These are phyloP conservation scores for Lithobius niger DNA, from an alignment of 1,140 invertebrate species.

Conservation along the genomic window DNA sequence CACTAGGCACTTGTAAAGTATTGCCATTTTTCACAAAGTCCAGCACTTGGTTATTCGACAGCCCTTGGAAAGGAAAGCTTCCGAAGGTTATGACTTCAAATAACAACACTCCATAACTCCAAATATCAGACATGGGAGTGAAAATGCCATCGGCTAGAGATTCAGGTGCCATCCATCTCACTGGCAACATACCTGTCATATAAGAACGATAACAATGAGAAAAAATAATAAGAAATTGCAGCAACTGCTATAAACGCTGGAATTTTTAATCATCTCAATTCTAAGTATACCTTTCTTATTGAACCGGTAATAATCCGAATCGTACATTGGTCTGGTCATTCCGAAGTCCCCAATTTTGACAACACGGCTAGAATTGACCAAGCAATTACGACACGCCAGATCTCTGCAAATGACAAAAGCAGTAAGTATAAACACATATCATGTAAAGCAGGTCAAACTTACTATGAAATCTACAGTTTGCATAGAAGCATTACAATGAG, in stretches of 20 bases:
- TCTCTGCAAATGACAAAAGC: slow-evolving; percentile 43
- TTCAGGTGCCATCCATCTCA: slow-evolving; percentile 88
- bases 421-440: slow-evolving; percentile 5
- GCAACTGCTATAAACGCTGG: too few relatives aligned
- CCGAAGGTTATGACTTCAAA: slow-evolving; percentile 79
- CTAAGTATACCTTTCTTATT: slow-evolving; percentile 61
- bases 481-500: too few relatives aligned
- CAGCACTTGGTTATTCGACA: slow-evolving; percentile 70
- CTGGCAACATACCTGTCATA: slow-evolving; percentile 56
- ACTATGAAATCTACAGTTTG: too few relatives aligned
- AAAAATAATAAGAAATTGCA: not conserved
- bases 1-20: slow-evolving; percentile 51
- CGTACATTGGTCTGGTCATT: slow-evolving; percentile 76
- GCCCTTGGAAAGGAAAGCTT: slow-evolving; percentile 60
- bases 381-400: slow-evolving; percentile 73
- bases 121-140: slow-evolving; percentile 67
- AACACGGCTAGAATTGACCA: slow-evolving; percentile 62
- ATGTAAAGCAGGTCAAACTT: too few relatives aligned
- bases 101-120: slow-evolving; percentile 69
- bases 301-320: slow-evolving; percentile 76
- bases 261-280: too few relatives aligned
- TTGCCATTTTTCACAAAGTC: slow-evolving; percentile 61
- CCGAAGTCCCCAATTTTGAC: slow-evolving; percentile 88
- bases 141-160: slow-evolving; percentile 65
- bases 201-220: not conserved